A percentile compares a stretch with the other conserved stretches of the same genome.
Conservation (phyloP, 2,113 vertebrate species). For the Pomatorhinus ruficollis region DNA sequence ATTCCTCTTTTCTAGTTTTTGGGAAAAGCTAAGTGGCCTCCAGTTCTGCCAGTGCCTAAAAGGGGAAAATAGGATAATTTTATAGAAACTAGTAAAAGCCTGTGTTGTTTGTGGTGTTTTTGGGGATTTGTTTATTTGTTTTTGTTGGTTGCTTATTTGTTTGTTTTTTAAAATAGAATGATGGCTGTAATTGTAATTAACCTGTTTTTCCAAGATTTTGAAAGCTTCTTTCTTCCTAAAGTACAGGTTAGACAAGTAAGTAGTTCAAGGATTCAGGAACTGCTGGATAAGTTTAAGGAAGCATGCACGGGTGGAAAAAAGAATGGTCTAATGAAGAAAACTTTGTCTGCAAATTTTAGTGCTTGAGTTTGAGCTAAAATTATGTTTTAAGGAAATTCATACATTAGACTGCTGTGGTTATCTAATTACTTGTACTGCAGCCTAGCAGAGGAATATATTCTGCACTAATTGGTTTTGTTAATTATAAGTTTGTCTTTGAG, state of each 20-base stretch:
- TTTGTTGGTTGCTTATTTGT: no score
- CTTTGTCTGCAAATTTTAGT: not conserved
- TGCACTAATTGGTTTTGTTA: not conserved
- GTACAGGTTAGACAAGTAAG: no score
- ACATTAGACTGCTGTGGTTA: not conserved
- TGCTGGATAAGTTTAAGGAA: not conserved
- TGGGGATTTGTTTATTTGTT: no score
- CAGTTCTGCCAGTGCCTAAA: not conserved
- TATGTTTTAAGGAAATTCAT: not conserved
- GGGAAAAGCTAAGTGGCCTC: not conserved
- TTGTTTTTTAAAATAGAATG: not conserved
- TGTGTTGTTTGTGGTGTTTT: not conserved
- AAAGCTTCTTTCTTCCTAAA: not conserved
- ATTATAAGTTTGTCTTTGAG: not conserved
- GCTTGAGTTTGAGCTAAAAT: not conserved
- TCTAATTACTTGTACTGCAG: not conserved
- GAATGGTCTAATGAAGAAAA: not conserved
- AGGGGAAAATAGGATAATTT: not conserved
- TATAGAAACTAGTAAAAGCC: not conserved
- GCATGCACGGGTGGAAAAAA: not conserved
- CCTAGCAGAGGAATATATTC: not conserved
- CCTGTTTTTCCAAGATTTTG: not conserved
- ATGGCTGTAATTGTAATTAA: not conserved
- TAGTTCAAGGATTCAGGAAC: not conserved
- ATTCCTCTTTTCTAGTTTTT: not conserved